Evolutionary conservation across 2,888 invertebrate species (phyloP).

Genomic region (Chrysina gloriosa): DNA sequence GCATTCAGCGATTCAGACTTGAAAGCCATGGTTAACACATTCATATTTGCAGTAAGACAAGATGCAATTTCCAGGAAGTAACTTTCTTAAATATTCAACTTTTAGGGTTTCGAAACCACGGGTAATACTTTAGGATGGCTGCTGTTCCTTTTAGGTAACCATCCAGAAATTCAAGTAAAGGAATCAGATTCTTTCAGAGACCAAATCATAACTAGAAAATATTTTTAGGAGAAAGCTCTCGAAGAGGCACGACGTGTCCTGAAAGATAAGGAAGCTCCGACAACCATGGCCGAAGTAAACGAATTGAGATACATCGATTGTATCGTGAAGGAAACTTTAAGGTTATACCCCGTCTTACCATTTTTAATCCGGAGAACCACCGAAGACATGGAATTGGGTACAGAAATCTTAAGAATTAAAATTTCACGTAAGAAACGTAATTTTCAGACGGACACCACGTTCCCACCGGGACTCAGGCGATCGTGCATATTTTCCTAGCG

Average conservation of each 20-base stretch:
- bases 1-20: slow-evolving; percentile 21
- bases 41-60: slow-evolving; percentile 17
- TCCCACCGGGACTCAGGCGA: slow-evolving; percentile 19
- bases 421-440: background rate
- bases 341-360: slow-evolving; percentile 26
- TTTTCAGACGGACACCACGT: slow-evolving; percentile 45
- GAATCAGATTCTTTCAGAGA: background rate
- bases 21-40: slow-evolving; percentile 8
- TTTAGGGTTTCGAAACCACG: slow-evolving; percentile 56
- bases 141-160: slow-evolving; percentile 51
- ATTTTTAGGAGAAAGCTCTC: slow-evolving; percentile 55
- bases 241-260: slow-evolving; percentile 58
- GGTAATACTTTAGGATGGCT: slow-evolving; percentile 54
- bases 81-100: background rate
- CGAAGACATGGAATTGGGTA: slow-evolving; percentile 27
- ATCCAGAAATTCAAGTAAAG: slow-evolving; percentile 34
- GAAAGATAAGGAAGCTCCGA: slow-evolving; percentile 44
- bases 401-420: background rate
- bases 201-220: background rate
- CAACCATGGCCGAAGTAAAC: slow-evolving; percentile 49
- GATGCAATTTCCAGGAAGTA: background rate
- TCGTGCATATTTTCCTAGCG: slow-evolving; percentile 22
- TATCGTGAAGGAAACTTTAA: slow-evolving; percentile 52
- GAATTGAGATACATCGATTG: slow-evolving; percentile 58
- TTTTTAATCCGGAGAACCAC: slow-evolving; percentile 26